Percentiles rank a stretch among this genome's conserved stretches.
These are phyloP conservation scores for Heliconius eleuchia DNA, from an alignment of 1,140 invertebrate genomes.

Conservation along the genomic window DNA sequence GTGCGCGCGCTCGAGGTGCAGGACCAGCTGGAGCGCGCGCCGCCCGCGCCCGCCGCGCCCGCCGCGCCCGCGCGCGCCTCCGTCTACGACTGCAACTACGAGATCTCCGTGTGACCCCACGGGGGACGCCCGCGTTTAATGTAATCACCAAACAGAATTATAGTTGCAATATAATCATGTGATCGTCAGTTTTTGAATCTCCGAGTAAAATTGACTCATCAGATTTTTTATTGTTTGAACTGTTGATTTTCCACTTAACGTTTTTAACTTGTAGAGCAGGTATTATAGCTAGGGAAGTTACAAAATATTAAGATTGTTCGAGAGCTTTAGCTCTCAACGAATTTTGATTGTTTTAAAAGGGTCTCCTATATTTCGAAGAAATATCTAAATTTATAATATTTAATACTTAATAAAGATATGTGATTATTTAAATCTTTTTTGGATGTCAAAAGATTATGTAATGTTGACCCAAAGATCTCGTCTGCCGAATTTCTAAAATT, in stretches of 20 bases:
- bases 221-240: slow-evolving; percentile 7
- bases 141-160: not conserved
- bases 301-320: not conserved
- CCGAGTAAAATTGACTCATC: slow-evolving; percentile 17
- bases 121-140: slow-evolving; percentile 35
- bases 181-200: slow-evolving; percentile 20
- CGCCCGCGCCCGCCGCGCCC: slow-evolving; percentile 83
- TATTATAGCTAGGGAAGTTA: not conserved
- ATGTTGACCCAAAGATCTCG: slow-evolving; percentile 1
- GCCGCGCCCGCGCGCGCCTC: slow-evolving; percentile 91
- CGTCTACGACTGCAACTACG: slow-evolving; percentile 97
- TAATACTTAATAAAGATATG: slow-evolving; percentile 1
- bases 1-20: slow-evolving; percentile 95
- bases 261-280: not conserved
- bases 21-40: slow-evolving; percentile 87
- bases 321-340: not conserved
- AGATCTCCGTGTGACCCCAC: slow-evolving; percentile 90
- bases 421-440: not conserved
- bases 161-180: not conserved
- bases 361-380: not conserved
- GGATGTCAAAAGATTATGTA: not conserved
- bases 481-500: slow-evolving; percentile 14
- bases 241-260: not conserved
- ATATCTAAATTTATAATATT: not conserved
- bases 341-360: not conserved